Conservation (phyloP, 2,113 vertebrate species). For the Poecile atricapillus region DNA sequence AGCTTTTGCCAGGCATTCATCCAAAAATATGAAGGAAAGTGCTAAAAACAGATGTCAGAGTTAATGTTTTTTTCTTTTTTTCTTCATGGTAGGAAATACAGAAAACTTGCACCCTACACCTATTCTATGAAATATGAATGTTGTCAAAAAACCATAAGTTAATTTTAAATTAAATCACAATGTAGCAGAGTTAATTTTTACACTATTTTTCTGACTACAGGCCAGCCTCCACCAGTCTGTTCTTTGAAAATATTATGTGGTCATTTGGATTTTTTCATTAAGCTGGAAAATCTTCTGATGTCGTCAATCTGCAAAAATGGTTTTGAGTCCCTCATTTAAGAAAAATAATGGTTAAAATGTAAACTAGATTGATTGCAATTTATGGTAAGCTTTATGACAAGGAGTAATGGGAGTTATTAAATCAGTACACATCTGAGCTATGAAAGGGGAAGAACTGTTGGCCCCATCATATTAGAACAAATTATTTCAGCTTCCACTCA, state of each 20-base stretch:
- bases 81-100: slow-evolving; percentile 63
- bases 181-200: slow-evolving; percentile 41
- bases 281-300: slow-evolving; percentile 42
- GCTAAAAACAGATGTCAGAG: slow-evolving; percentile 82
- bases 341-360: slow-evolving; percentile 25
- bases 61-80: slow-evolving; percentile 70
- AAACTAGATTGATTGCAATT: slow-evolving; percentile 25
- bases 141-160: slow-evolving; percentile 60
- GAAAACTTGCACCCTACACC: slow-evolving; percentile 61
- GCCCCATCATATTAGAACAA: neutral
- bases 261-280: slow-evolving; percentile 43
- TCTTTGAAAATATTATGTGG: neutral
- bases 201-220: slow-evolving; percentile 47
- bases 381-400: neutral
- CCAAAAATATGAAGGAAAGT: slow-evolving; percentile 77
- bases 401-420: neutral
- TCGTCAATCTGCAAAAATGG: slow-evolving; percentile 20
- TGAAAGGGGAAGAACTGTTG: neutral
- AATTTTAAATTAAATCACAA: slow-evolving; percentile 68
- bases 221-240: slow-evolving; percentile 6
- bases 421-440: neutral
- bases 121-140: slow-evolving; percentile 63
- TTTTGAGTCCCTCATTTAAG: slow-evolving; percentile 9
- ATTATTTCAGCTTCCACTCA: slow-evolving; percentile 9
- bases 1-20: slow-evolving; percentile 68